Evolutionary conservation across 1,140 invertebrate species (phyloP), one percentile per base, ranked within the genome.

Genomic region (Cyclina sinensis): DNA sequence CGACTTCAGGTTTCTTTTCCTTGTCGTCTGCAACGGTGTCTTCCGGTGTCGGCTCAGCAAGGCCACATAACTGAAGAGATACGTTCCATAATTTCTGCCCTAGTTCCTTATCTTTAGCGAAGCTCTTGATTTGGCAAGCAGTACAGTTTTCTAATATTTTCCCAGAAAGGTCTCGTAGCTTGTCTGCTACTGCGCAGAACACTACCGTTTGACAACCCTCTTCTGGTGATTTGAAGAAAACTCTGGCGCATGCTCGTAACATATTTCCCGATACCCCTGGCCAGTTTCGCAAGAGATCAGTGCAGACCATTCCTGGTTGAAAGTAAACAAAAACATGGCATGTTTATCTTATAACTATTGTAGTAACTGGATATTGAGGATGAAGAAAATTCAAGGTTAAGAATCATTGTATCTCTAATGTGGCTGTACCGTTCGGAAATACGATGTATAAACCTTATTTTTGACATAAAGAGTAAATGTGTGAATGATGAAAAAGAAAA

Each of bases 201-300:
- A 95, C 91, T 78, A 94, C 88, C 32, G 93, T 94, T 80, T 95
- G 94, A 83, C 93, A 93, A 32, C 94, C 94, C 35, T 94, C 91
- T 35, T 94, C 93, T 0, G 93, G 92, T 0, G 92, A 86, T 81
- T 95, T 95, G 86, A 95, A 94, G 65, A 95, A 89, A 39, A 94
- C 62, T 79, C 91, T 90, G 0, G 90, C 62, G 37, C 91, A 73
- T 16, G 86, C 88, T 12, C 93, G 88, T 24, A 94, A 78, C 5
- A 94, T 0, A 35, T 94, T 91, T 16, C 94, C 94, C 18, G 82
- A 76, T 24, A 94, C 32, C n/a, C 94, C 94, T 0, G 93, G 93
- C 90, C 91, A 94, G 70, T 91, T 92, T 12, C 93, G 85, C 51
- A 94, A 51, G 14, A 94, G 74, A 43, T 94, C 93, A 21, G 93